phyloP scores from a whole-genome alignment of 2,888 invertebrate genomes.

The Pristionchus arcanus region DNA sequence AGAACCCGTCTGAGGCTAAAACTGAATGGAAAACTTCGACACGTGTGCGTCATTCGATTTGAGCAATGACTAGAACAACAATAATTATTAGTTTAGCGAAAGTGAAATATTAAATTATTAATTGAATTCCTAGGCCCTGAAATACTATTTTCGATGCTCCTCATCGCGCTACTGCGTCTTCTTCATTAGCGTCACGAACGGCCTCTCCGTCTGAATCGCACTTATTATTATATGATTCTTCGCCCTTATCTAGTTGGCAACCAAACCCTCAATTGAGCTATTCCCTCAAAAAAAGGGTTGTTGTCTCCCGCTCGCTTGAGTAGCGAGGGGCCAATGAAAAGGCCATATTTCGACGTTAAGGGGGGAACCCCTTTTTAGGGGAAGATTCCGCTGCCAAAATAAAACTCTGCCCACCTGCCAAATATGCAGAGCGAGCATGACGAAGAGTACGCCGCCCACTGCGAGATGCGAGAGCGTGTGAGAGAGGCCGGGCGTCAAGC shows the following conservation, averaged over 20 bases:
- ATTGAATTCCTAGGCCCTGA: not conserved
- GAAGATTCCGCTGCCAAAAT: too few species aligned
- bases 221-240: too few species aligned
- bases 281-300: too few species aligned
- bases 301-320: too few species aligned
- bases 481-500: conserved; percentile 68
- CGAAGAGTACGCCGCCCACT: conserved; percentile 72
- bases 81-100: conserved; percentile 2
- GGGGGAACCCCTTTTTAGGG: too few species aligned
- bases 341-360: too few species aligned
- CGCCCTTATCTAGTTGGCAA: too few species aligned
- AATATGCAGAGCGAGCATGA: conserved; percentile 61
- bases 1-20: not conserved
- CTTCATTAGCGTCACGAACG: conserved; percentile 25
- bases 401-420: conserved; percentile 50
- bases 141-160: not conserved
- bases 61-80: not conserved
- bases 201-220: not conserved
- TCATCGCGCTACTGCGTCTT: conserved; percentile 22
- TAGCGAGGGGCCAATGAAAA: too few species aligned
- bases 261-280: too few species aligned
- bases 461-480: conserved; percentile 72
- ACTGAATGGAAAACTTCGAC: conserved; percentile 3
- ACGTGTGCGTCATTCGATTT: not conserved
- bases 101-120: not conserved